These are phyloP conservation scores for Drosophila pectinifera DNA, from an alignment of 1,140 invertebrate species.

Conservation along the genomic window DNA sequence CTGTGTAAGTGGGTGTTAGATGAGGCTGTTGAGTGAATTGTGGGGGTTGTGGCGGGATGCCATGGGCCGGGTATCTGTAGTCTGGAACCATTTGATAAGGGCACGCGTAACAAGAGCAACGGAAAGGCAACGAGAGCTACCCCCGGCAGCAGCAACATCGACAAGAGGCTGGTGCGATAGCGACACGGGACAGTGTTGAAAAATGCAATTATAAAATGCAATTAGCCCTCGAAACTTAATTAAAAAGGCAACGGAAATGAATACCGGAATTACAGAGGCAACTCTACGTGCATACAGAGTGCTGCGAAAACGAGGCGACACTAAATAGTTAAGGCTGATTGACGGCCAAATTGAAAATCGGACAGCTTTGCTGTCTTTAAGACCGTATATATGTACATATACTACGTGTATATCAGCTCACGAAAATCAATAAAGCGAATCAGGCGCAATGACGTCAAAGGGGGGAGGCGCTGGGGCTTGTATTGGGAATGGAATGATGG, in stretches of 20 bases:
- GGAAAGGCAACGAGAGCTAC: slow-evolving; percentile 10
- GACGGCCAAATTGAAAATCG: slow-evolving; percentile 61
- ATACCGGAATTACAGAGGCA: slow-evolving; percentile 23
- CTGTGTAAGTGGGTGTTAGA: slow-evolving; percentile 1
- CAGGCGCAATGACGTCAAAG: slow-evolving; percentile 30
- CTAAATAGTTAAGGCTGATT: slow-evolving; percentile 43
- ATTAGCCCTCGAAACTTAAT: slow-evolving; percentile 62
- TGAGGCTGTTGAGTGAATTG: not conserved
- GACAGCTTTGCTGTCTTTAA: slow-evolving; percentile 36
- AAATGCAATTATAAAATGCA: slow-evolving; percentile 79
- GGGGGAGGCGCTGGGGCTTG: not conserved
- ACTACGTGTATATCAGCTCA: slow-evolving; percentile 21
- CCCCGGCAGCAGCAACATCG: slow-evolving; percentile 5
- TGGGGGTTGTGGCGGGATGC: slow-evolving; percentile 8
- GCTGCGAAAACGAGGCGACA: slow-evolving; percentile 15
- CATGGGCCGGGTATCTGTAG: slow-evolving; percentile 3
- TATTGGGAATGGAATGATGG: slow-evolving; percentile 1
- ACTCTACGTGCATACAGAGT: slow-evolving; percentile 13
- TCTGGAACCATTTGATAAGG: slow-evolving; percentile 47
- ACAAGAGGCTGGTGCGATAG: slow-evolving; percentile 14
- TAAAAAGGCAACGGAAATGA: slow-evolving; percentile 58
- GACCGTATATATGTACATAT: slow-evolving; percentile 8
- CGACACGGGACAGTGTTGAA: slow-evolving; percentile 58
- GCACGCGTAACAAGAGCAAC: slow-evolving; percentile 36
- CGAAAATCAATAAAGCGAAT: slow-evolving; percentile 63